phyloP scores from a whole-genome alignment of 2,113 vertebrate genomes.

The Nannospalax galili region DNA sequence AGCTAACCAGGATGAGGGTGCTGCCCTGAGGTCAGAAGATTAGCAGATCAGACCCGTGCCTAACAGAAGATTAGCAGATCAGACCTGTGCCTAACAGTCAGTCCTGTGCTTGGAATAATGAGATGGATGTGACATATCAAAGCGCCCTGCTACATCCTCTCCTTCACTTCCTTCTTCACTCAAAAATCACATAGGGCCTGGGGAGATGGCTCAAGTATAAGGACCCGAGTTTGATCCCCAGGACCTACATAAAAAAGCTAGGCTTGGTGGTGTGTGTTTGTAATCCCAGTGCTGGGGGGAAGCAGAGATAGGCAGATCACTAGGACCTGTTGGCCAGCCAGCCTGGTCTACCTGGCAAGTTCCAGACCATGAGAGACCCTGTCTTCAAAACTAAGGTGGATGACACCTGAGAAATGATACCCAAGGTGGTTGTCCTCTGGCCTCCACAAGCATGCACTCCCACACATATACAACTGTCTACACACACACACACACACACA shows the following conservation, averaged over 20 bases:
- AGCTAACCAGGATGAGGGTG: neutral
- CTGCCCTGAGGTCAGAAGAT: neutral
- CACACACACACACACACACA: neutral
- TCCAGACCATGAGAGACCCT: neutral
- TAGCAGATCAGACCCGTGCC: neutral
- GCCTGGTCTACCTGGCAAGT: neutral
- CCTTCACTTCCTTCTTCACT: neutral
- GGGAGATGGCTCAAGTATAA: neutral
- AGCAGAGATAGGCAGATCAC: neutral
- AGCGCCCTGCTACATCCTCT: neutral
- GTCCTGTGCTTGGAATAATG: neutral
- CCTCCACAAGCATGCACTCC: neutral
- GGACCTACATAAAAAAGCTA: neutral
- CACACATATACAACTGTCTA: neutral
- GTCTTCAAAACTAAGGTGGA: neutral
- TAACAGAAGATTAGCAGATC: neutral
- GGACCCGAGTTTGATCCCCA: neutral
- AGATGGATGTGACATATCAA: neutral
- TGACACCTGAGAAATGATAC: neutral
- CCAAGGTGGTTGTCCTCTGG: neutral
- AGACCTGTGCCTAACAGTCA: neutral
- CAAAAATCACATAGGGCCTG: neutral
- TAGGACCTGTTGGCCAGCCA: no score
- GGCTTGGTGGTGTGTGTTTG: neutral
- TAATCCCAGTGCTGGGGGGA: neutral